phyloP scores from a whole-genome alignment of 2,113 vertebrate species.

The Anoura caudifer region DNA sequence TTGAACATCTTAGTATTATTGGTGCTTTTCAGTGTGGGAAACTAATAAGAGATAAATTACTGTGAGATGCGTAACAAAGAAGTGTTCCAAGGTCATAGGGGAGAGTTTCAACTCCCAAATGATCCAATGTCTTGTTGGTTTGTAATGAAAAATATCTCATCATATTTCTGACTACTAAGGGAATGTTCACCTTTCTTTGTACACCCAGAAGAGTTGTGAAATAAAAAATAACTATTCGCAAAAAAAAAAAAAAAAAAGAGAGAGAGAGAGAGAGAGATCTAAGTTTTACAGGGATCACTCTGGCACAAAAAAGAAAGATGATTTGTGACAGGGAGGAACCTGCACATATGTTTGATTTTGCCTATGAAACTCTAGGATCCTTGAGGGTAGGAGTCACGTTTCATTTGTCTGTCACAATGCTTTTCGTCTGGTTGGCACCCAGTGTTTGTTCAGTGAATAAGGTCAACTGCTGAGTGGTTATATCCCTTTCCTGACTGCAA shows the following conservation, averaged over 20 bases:
- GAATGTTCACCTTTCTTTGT: neutral
- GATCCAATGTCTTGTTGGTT: neutral
- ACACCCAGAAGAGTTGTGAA: neutral
- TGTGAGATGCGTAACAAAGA: neutral
- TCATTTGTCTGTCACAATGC: neutral
- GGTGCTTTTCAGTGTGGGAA: neutral
- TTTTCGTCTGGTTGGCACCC: neutral
- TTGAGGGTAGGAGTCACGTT: neutral
- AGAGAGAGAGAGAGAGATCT: too few relatives aligned
- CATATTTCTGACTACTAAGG: neutral
- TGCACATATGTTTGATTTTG: neutral
- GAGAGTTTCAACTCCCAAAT: neutral
- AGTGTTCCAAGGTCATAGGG: neutral
- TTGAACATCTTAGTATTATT: neutral
- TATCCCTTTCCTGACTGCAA: neutral
- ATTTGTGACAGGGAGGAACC: neutral
- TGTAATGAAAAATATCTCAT: neutral
- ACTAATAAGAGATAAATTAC: neutral
- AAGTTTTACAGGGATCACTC: neutral
- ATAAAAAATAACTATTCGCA: conserved; percentile 33
- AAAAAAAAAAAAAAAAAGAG: too few relatives aligned
- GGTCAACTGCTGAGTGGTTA: neutral
- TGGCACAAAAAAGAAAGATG: neutral
- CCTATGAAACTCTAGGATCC: neutral
- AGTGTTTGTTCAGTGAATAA: neutral